Evolutionary conservation across 2,113 vertebrate species (phyloP).

Genomic region (Cinclus cinclus): DNA sequence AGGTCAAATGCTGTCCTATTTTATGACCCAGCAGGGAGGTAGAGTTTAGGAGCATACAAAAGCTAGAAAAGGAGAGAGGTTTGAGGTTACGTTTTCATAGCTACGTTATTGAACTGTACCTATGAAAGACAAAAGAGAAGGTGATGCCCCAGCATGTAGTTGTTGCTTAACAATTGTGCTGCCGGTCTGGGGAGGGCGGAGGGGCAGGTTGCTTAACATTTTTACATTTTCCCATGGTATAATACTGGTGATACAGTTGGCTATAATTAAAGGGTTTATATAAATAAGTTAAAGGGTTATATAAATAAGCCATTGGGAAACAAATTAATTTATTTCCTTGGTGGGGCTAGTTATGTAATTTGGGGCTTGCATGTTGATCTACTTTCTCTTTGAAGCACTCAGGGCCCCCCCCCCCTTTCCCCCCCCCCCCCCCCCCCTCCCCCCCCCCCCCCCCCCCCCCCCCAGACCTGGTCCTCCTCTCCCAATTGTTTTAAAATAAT

Average conservation of each 20-base stretch:
- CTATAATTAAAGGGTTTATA: slow-evolving; percentile 79
- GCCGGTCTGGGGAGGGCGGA: slow-evolving; percentile 71
- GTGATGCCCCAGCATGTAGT: slow-evolving; percentile 72
- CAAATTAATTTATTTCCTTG: slow-evolving; percentile 70
- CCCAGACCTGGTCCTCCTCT: background rate
- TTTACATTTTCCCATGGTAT: slow-evolving; percentile 79
- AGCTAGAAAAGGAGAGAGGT: slow-evolving; percentile 30
- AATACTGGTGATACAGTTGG: slow-evolving; percentile 68
- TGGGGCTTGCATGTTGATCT: background rate
- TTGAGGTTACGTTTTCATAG: slow-evolving; percentile 52
- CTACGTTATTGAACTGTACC: slow-evolving; percentile 39
- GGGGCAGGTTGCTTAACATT: slow-evolving; percentile 75
- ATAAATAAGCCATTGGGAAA: slow-evolving; percentile 79
- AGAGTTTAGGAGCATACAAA: slow-evolving; percentile 22
- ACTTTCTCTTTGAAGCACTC: background rate
- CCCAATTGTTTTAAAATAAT: slow-evolving; percentile 30
- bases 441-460: too few species aligned
- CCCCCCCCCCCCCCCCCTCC: too few species aligned
- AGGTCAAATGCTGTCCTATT: slow-evolving; percentile 25
- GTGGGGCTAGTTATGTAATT: slow-evolving; percentile 48
- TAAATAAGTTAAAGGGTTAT: slow-evolving; percentile 80
- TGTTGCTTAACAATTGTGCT: slow-evolving; percentile 73
- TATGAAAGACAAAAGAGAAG: slow-evolving; percentile 66
- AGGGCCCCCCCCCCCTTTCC: too few species aligned
- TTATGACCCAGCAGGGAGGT: background rate